Conservation (phyloP, 2,113 vertebrate species). For the Crotalus helleri region DNA sequence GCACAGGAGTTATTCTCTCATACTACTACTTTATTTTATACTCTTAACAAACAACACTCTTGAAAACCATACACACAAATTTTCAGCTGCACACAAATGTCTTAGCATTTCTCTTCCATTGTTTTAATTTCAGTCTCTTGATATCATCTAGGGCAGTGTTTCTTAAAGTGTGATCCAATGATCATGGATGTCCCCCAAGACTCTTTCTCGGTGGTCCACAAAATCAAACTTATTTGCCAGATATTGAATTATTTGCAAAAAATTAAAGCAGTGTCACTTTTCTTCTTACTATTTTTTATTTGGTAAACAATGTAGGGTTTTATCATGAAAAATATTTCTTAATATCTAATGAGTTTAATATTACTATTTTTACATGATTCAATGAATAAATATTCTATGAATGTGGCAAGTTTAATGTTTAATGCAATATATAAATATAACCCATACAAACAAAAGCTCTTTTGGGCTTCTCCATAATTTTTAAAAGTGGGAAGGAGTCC, state of each 20-base stretch:
- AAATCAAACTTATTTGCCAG: not conserved
- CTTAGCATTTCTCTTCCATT: constrained; percentile 10
- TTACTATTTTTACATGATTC: not conserved
- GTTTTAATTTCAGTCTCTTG: constrained; percentile 2
- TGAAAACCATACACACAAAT: not conserved
- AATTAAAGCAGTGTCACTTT: not conserved
- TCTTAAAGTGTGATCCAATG: not conserved
- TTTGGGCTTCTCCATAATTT: not conserved
- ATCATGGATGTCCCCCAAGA: not conserved
- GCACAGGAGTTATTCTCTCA: not conserved
- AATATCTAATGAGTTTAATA: not conserved
- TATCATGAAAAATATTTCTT: not conserved
- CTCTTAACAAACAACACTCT: not conserved
- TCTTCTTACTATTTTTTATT: not conserved
- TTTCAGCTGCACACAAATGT: not conserved
- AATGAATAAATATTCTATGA: not conserved
- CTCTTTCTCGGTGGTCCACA: not conserved
- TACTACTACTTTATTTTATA: not conserved
- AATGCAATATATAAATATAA: not conserved
- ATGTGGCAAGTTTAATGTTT: not conserved
- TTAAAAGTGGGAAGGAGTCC: not conserved
- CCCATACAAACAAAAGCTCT: not conserved
- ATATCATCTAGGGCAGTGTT: not conserved
- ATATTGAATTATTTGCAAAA: not conserved
- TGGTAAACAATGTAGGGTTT: not conserved